Evolutionary conservation across 2,113 vertebrate genomes (phyloP), one percentile per base, ranked within the genome.

Genomic region (Gallinago paraguaiae): DNA sequence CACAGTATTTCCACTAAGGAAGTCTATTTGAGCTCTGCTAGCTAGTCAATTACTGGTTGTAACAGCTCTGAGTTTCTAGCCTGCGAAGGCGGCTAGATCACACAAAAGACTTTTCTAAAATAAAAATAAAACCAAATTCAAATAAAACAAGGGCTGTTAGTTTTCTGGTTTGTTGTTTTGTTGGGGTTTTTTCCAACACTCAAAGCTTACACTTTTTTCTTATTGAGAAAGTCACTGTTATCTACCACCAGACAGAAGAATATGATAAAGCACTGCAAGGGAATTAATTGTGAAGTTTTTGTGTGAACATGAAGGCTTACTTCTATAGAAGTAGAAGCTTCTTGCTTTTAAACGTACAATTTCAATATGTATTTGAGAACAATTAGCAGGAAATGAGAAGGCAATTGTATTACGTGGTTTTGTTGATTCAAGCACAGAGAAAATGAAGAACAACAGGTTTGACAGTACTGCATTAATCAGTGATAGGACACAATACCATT

Each of bases 391-490:
- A 92, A 90, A n/a, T 1, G 0, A 39, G 37, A 72, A 78, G 69
- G 81, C 30, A 91, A 31, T 41, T 71, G 11, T 41, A 30, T 53
- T 56, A 16, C 0, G 10, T 76, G 61, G 5, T 84, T 76, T 71
- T 79, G 79, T 92, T 94, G 71, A 82, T 85, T 87, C 41, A 57
- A 25, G 57, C 27, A 17, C 28, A 45, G 79, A 70, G 70, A 88
- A 61, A 92, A 93, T 63, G 57, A 89, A 90, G 91, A 91, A 33
- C 43, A 95, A 74, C 93, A 90, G 59, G 91, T 91, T 48, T 90
- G 76, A 67, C 84, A 68, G 54, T 67, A 45, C 1, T 9, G 41
- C 59, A 20, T 46, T 41, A 82, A 56, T 87, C 84, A 77, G 69
- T 7, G 27, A 35, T 14, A 45, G 80, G 53, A 53, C 48, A 70